phyloP scores from a whole-genome alignment of 2,113 vertebrate genomes.

The Cinclus cinclus region DNA sequence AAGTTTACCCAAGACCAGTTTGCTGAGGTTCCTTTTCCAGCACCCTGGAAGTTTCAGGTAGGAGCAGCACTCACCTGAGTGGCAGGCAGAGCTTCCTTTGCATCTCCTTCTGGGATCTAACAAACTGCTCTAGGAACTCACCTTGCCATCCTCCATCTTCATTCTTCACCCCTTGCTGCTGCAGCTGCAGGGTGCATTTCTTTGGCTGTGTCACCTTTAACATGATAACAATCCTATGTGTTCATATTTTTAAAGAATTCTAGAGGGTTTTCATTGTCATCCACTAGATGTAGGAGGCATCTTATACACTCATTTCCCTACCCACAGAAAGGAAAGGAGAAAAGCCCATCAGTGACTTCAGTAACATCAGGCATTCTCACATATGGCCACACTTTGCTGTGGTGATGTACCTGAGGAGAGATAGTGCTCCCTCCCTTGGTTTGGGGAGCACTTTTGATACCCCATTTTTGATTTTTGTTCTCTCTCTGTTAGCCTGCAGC shows the following conservation, averaged over 20 bases:
- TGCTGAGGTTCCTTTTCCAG: background rate
- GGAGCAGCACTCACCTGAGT: background rate
- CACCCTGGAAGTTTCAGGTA: background rate
- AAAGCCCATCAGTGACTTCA: background rate
- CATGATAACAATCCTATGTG: background rate
- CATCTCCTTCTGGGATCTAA: background rate
- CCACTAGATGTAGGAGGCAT: background rate
- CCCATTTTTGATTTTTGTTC: background rate
- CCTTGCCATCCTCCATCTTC: background rate
- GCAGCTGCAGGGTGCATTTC: background rate
- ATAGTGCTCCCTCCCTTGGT: background rate
- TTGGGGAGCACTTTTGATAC: background rate
- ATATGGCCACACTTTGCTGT: background rate
- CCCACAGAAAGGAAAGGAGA: background rate
- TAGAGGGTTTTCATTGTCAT: background rate
- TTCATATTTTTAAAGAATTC: background rate
- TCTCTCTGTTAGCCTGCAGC: background rate
- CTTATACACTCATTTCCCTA: accelerated
- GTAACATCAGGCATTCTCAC: background rate
- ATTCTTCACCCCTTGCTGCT: background rate
- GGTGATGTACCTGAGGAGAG: background rate
- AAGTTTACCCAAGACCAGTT: background rate
- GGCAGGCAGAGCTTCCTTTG: background rate
- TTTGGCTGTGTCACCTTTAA: background rate
- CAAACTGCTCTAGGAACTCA: background rate